phyloP scores from a whole-genome alignment of 2,113 vertebrate species.

The Sander vitreus region DNA sequence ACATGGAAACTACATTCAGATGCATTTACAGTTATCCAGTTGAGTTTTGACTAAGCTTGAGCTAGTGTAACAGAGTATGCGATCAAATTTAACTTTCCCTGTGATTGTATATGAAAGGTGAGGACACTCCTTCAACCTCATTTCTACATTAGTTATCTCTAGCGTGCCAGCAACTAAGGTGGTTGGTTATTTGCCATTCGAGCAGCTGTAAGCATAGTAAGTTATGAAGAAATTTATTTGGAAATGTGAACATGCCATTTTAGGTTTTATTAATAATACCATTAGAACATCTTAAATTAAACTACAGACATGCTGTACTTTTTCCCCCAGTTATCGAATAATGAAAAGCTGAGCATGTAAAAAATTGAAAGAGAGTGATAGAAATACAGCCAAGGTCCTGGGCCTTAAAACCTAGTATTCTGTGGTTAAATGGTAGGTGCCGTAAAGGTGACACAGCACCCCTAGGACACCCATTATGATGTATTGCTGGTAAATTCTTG shows the following conservation, averaged over 20 bases:
- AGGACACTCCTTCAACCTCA: neutral
- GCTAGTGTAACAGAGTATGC: neutral
- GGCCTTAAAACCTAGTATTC: neutral
- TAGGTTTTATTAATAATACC: neutral
- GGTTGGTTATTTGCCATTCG: neutral
- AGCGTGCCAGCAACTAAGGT: neutral
- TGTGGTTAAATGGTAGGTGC: neutral
- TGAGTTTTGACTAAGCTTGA: neutral
- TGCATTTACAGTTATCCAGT: conserved; percentile 17
- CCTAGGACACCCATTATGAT: neutral
- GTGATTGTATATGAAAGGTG: neutral
- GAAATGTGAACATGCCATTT: neutral
- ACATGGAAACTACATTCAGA: conserved; percentile 15
- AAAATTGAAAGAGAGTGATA: neutral
- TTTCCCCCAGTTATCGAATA: neutral
- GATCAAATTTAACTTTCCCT: neutral
- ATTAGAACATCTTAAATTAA: neutral
- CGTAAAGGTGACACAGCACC: neutral
- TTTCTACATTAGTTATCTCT: neutral
- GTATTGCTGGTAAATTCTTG: neutral
- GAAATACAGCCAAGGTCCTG: neutral
- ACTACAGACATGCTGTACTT: neutral
- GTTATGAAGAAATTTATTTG: neutral
- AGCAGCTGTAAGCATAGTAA: neutral
- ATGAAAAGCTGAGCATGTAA: neutral